Percentiles rank a stretch among this genome's conserved stretches.
These are phyloP conservation scores for Drosophila baimaii DNA, from an alignment of 1,140 invertebrate genomes.

Conservation along the genomic window DNA sequence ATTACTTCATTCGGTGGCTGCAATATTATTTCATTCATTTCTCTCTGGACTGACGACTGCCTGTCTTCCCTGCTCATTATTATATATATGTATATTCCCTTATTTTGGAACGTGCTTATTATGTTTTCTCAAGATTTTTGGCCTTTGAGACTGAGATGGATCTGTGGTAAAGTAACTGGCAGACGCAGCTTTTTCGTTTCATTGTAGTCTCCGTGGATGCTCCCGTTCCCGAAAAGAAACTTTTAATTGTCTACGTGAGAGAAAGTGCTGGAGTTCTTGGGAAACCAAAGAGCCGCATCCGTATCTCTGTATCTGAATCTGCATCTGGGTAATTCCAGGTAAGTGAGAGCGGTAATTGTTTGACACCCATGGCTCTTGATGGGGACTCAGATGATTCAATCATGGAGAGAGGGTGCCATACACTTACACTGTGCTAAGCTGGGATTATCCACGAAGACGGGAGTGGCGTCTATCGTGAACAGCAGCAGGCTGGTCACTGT, in stretches of 20 bases:
- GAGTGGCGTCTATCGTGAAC: slow-evolving; percentile 57
- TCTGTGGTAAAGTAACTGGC: slow-evolving; percentile 3
- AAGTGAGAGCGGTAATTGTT: slow-evolving; percentile 37
- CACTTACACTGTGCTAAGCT: slow-evolving; percentile 84
- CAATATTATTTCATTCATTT: slow-evolving; percentile 8
- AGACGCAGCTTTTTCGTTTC: slow-evolving; percentile 22
- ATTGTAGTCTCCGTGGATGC: slow-evolving; percentile 39
- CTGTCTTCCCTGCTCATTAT: not conserved
- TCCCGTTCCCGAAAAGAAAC: slow-evolving; percentile 51
- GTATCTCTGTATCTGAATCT: slow-evolving; percentile 48
- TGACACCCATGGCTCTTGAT: slow-evolving; percentile 36
- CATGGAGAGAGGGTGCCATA: not conserved
- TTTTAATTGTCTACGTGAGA: slow-evolving; percentile 77
- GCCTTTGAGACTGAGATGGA: slow-evolving; percentile 25
- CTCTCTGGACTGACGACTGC: not conserved
- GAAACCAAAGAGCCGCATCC: slow-evolving; percentile 45
- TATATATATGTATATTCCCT: too few relatives aligned
- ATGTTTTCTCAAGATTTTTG: slow-evolving; percentile 25
- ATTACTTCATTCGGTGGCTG: not conserved
- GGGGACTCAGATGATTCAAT: slow-evolving; percentile 26
- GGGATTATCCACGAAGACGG: slow-evolving; percentile 83
- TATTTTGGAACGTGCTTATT: slow-evolving; percentile 34
- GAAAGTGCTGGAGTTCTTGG: slow-evolving; percentile 75
- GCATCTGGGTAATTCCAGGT: slow-evolving; percentile 39
- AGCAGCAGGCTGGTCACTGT: slow-evolving; percentile 57